phyloP scores from a whole-genome alignment of 2,797 vertebrate genomes.

The Peromyscus nudipes region DNA sequence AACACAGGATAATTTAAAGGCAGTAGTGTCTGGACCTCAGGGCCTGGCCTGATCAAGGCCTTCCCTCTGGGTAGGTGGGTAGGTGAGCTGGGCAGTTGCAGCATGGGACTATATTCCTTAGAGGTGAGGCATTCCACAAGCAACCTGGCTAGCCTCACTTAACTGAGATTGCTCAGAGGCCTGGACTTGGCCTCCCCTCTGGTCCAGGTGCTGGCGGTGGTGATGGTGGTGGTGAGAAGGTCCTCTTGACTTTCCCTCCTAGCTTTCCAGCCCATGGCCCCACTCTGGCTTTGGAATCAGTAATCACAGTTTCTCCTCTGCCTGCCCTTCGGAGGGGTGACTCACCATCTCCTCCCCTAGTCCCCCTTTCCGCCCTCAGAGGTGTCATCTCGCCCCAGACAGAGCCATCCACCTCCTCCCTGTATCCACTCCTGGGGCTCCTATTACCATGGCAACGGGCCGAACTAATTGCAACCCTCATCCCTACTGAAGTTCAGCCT shows the following conservation, averaged over 20 bases:
- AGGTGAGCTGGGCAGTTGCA: neutral
- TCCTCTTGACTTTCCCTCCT: neutral
- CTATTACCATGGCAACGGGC: conserved; percentile 74
- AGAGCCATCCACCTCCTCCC: conserved; percentile 78
- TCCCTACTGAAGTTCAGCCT: conserved; percentile 74
- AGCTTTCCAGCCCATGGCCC: neutral
- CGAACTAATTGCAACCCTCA: conserved; percentile 80
- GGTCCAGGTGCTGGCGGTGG: conserved; percentile 11
- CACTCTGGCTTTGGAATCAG: conserved; percentile 64
- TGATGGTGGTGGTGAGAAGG: neutral
- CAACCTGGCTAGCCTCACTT: neutral
- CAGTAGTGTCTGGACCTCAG: neutral
- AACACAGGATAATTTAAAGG: neutral
- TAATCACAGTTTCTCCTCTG: conserved; percentile 72
- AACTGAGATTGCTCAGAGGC: neutral
- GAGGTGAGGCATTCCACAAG: neutral
- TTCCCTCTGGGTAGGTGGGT: neutral
- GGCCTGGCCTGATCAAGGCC: neutral
- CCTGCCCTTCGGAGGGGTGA: conserved; percentile 76
- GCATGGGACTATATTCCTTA: neutral
- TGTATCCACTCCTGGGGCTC: conserved; percentile 77
- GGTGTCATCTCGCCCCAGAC: conserved; percentile 82
- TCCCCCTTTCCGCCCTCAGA: conserved; percentile 76
- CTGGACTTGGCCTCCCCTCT: neutral
- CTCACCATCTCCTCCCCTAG: conserved; percentile 76